phyloP scores from a whole-genome alignment of 2,797 vertebrate species.

The Acanthopagrus latus region DNA sequence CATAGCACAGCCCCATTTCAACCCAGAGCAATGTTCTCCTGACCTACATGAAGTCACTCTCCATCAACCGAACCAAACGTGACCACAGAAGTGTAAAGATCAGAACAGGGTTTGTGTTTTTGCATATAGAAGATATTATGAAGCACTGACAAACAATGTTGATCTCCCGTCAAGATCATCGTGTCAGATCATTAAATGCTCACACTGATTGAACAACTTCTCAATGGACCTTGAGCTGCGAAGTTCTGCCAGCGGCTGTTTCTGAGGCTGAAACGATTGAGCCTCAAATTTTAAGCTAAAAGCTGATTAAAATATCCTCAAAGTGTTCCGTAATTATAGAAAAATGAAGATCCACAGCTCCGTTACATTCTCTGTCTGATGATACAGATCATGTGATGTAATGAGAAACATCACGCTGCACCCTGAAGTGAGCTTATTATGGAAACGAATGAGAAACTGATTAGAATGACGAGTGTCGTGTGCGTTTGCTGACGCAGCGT shows the following conservation, averaged over 20 bases:
- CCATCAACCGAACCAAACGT: no score
- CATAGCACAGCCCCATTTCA: no score
- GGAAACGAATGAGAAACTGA: background rate
- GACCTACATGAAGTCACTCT: no score
- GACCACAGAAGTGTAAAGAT: no score
- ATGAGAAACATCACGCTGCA: background rate
- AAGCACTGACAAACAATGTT: background rate
- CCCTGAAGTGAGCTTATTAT: background rate
- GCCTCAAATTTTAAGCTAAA: background rate
- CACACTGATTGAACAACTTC: background rate
- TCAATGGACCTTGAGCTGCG: background rate
- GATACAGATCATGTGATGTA: background rate
- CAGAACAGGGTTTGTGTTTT: background rate
- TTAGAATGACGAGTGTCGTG: background rate
- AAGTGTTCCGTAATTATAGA: background rate
- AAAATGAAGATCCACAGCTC: background rate
- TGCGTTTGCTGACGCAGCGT: constrained; percentile 18
- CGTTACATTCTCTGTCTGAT: background rate
- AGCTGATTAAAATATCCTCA: background rate
- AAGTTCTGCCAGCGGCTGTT: background rate
- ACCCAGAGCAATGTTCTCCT: no score
- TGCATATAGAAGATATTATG: background rate
- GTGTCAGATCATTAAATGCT: background rate
- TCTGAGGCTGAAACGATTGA: background rate
- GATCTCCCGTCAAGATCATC: no score